phyloP scores from a whole-genome alignment of 2,888 invertebrate genomes.

The Tubulanus polymorphus region DNA sequence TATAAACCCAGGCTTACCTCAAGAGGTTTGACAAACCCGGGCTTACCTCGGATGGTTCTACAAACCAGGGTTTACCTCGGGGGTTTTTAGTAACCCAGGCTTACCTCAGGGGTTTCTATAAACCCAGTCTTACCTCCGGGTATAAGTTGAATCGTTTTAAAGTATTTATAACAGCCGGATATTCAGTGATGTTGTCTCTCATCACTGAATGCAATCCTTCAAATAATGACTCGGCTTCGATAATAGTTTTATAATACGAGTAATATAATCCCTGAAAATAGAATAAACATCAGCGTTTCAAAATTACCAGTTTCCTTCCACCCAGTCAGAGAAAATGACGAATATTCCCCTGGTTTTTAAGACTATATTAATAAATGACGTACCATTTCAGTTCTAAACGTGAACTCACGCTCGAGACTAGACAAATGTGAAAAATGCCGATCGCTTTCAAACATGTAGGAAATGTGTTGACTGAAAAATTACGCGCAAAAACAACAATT shows the following conservation, averaged over 20 bases:
- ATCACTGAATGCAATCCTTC: conserved; percentile 63
- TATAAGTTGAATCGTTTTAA: conserved; percentile 77
- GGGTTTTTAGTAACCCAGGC: too few species aligned
- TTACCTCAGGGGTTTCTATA: too few species aligned
- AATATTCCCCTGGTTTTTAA: background rate
- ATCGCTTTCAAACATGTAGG: conserved; percentile 75
- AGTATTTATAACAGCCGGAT: conserved; percentile 75
- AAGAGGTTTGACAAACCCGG: too few species aligned
- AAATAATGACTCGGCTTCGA: conserved; percentile 63
- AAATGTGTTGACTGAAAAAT: conserved; percentile 61
- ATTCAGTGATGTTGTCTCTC: conserved; percentile 74
- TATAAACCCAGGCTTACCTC: too few species aligned
- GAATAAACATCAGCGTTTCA: conserved; percentile 5
- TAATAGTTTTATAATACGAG: conserved; percentile 79
- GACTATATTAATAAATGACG: conserved; percentile 21
- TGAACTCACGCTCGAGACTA: conserved; percentile 78
- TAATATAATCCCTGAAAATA: conserved; percentile 72
- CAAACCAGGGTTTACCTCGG: too few species aligned
- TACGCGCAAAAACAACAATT: background rate
- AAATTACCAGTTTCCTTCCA: background rate
- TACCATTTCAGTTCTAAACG: conserved; percentile 81
- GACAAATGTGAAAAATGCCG: conserved; percentile 79
- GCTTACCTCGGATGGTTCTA: too few species aligned
- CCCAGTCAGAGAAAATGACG: background rate
- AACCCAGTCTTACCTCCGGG: conserved; percentile 78